These are phyloP conservation scores for Schizopygopsis malacanthus DNA, from an alignment of 2,797 vertebrate genomes.

Conservation along the genomic window DNA sequence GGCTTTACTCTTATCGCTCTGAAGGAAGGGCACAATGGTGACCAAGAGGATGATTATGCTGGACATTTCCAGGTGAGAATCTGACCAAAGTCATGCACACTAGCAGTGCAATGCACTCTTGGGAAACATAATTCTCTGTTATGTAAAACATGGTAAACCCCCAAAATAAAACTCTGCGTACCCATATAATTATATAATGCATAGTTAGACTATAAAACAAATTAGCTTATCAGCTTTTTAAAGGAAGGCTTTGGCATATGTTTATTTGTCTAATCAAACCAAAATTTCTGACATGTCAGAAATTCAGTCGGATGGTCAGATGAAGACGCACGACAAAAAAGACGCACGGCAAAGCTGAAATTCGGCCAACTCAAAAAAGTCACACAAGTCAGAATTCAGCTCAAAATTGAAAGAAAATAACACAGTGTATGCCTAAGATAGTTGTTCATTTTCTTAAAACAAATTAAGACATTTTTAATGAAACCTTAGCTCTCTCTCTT, in stretches of 20 bases:
- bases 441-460: neutral
- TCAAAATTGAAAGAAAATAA: too few species aligned
- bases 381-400: neutral
- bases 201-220: neutral
- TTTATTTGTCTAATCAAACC: neutral
- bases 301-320: neutral
- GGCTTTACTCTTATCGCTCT: constrained; percentile 94
- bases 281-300: neutral
- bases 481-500: neutral
- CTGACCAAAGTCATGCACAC: neutral
- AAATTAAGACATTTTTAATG: neutral
- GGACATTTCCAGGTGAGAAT: constrained; percentile 91
- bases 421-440: neutral
- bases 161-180: neutral
- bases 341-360: neutral
- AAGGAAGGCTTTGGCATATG: neutral
- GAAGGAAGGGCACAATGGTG: constrained; percentile 91
- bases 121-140: neutral
- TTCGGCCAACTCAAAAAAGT: neutral
- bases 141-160: neutral
- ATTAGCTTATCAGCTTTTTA: neutral
- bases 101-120: neutral
- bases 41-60: constrained; percentile 92
- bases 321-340: neutral
- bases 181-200: neutral